Evolutionary conservation across 30 jellyfish, hydroid and myxozoan species (phyloP).

Genomic region (Rhopilema esculentum): DNA sequence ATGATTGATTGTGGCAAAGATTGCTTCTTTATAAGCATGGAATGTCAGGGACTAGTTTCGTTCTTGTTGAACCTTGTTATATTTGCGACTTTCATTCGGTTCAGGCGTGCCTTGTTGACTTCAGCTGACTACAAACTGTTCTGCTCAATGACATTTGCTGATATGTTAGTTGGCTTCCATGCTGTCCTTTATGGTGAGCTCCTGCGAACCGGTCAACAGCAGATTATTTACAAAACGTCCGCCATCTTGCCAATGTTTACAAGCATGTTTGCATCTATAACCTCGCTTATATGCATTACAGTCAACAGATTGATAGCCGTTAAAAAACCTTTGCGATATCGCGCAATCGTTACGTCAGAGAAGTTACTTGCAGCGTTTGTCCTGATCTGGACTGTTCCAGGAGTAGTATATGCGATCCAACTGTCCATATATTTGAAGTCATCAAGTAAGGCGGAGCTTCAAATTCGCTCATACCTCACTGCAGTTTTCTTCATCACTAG

Average conservation of each 20-base stretch:
- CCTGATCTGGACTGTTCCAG: slow-evolving; percentile 35
- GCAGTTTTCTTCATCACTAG: slow-evolving; percentile 26
- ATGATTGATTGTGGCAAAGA: slow-evolving; percentile 4
- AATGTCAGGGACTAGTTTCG: slow-evolving; percentile 23
- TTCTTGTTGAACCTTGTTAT: slow-evolving; percentile 14
- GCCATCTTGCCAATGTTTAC: slow-evolving; percentile 50
- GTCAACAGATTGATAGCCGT: slow-evolving; percentile 32
- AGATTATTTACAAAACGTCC: slow-evolving; percentile 20
- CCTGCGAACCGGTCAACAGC: not conserved
- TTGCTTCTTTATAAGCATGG: slow-evolving; percentile 27
- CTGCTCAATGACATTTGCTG: slow-evolving; percentile 48
- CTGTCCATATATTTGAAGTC: slow-evolving; percentile 3
- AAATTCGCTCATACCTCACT: slow-evolving; percentile 32
- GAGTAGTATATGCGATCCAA: slow-evolving; percentile 10
- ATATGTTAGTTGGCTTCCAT: slow-evolving; percentile 42
- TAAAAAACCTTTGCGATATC: slow-evolving; percentile 33
- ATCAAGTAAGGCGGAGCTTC: slow-evolving; percentile 13
- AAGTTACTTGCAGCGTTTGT: not conserved
- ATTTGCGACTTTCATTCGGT: slow-evolving; percentile 2
- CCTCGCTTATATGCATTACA: slow-evolving; percentile 30
- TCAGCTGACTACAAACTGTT: slow-evolving; percentile 41
- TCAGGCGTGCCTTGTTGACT: slow-evolving; percentile 10
- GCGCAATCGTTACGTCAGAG: slow-evolving; percentile 18
- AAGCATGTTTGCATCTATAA: slow-evolving; percentile 56
- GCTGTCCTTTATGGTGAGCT: slow-evolving; percentile 43